A percentile compares a stretch with the other conserved stretches of the same genome.
phyloP scores from a whole-genome alignment of 2,797 vertebrate genomes.

The Sphaeramia orbicularis region DNA sequence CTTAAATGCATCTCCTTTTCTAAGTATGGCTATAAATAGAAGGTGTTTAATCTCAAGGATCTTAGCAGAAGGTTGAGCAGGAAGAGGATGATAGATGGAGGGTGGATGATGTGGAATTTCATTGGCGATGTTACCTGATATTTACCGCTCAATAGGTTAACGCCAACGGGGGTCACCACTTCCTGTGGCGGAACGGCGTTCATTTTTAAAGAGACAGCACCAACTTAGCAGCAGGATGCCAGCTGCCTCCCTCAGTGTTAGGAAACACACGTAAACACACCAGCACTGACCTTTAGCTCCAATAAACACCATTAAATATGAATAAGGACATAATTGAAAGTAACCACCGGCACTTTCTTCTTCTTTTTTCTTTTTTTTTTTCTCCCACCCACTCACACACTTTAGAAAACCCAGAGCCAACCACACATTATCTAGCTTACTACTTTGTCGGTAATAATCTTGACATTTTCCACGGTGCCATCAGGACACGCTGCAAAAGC shows the following conservation, averaged over 20 bases:
- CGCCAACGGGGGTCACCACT: conserved; percentile 71
- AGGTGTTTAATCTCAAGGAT: conserved; percentile 30
- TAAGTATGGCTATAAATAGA: conserved; percentile 20
- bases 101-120: conserved; percentile 48
- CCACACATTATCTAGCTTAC: conserved; percentile 38
- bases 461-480: conserved; percentile 68
- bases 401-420: conserved; percentile 36
- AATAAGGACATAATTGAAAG: conserved; percentile 88
- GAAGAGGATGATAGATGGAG: conserved; percentile 13
- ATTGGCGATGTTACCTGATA: conserved; percentile 81
- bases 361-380: conserved; percentile 19
- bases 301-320: conserved; percentile 91
- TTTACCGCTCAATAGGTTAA: conserved; percentile 87
- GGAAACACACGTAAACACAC: conserved; percentile 80
- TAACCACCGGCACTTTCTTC: conserved; percentile 77
- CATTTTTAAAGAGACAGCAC: conserved; percentile 85
- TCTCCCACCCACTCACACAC: conserved; percentile 13
- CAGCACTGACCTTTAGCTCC: conserved; percentile 83
- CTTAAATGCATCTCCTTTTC: conserved; percentile 29
- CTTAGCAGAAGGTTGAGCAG: conserved; percentile 35
- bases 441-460: conserved; percentile 54
- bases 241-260: conserved; percentile 64
- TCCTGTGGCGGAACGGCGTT: conserved; percentile 74
- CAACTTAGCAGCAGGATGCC: conserved; percentile 80
- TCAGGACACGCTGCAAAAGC: conserved; percentile 45